Evolutionary conservation across 2,113 vertebrate species (phyloP).

Genomic region (Edolisoma coerulescens): DNA sequence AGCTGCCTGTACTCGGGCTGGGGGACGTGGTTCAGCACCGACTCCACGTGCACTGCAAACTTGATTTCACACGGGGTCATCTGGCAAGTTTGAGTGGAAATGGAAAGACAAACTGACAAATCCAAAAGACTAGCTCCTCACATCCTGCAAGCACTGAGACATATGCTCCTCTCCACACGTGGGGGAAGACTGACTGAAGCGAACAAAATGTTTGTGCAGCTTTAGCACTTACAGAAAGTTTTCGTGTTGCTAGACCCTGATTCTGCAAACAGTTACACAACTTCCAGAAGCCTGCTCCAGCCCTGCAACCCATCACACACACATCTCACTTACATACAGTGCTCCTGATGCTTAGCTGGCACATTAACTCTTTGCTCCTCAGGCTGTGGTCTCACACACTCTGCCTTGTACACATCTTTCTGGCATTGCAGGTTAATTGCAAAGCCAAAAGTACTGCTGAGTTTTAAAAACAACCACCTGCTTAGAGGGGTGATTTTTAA

Average conservation of each 20-base stretch:
- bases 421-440: not conserved
- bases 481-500: not conserved
- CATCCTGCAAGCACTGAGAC: not conserved
- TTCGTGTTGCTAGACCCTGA: not conserved
- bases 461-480: not conserved
- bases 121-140: not conserved
- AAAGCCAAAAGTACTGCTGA: not conserved
- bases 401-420: not conserved
- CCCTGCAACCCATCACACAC: not conserved
- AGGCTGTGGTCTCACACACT: accelerated
- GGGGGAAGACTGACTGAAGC: not conserved
- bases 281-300: not conserved
- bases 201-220: not conserved
- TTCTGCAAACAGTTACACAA: not conserved
- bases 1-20: slow-evolving; percentile 97
- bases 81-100: slow-evolving; percentile 61
- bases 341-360: not conserved
- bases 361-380: not conserved
- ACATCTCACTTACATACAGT: not conserved
- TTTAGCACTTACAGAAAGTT: not conserved
- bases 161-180: not conserved
- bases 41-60: slow-evolving; percentile 97
- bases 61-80: slow-evolving; percentile 97
- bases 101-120: not conserved
- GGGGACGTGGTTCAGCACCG: slow-evolving; percentile 92